Conservation (phyloP, 2,113 vertebrate genomes). For the Oreochromis niloticus region DNA sequence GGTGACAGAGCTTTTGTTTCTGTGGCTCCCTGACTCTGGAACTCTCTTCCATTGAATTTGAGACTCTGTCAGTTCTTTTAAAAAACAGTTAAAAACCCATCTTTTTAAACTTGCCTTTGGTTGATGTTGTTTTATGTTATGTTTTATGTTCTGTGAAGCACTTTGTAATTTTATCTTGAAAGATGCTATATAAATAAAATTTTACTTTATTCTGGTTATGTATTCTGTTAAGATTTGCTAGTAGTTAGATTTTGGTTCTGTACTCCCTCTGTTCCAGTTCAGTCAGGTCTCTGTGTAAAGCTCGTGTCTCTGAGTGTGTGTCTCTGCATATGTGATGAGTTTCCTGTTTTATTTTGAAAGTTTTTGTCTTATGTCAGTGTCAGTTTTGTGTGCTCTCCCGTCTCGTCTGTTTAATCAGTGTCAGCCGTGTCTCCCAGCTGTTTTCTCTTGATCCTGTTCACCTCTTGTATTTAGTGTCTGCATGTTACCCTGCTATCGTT, state of each 20-base stretch:
- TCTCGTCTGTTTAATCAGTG: neutral
- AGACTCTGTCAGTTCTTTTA: no score
- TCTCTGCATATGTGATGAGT: neutral
- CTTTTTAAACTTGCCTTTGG: no score
- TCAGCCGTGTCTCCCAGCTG: neutral
- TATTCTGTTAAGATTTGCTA: neutral
- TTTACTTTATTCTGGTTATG: neutral
- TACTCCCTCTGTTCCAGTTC: neutral
- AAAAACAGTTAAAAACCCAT: no score
- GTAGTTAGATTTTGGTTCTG: neutral
- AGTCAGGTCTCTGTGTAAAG: neutral
- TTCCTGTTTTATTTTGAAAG: neutral
- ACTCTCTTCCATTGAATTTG: no score
- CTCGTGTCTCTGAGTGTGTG: neutral
- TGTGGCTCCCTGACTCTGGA: no score
- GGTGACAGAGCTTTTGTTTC: no score
- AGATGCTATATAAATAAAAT: no score
- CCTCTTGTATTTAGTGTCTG: neutral
- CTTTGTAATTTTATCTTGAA: no score
- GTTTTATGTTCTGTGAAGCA: no score
- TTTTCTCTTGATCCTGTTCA: neutral
- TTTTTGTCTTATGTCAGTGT: neutral
- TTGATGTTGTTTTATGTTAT: no score
- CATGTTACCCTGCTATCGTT: neutral
- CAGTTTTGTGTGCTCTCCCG: rapidly evolving